phyloP scores from a whole-genome alignment of 2,888 invertebrate genomes.

The Unio pictorum region DNA sequence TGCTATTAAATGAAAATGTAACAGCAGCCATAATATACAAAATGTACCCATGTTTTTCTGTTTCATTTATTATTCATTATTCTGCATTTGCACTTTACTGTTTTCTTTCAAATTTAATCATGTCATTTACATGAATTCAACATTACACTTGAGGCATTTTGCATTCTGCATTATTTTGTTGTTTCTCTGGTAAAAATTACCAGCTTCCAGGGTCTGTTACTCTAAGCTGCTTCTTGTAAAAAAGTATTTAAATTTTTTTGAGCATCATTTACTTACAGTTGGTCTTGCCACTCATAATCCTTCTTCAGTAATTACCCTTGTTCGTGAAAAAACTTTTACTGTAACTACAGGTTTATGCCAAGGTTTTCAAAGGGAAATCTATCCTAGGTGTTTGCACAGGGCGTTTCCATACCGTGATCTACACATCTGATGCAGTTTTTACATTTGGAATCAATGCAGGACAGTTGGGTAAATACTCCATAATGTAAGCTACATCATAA shows the following conservation, averaged over 20 bases:
- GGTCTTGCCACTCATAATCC: too few species aligned
- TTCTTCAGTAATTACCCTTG: too few species aligned
- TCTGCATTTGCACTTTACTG: too few species aligned
- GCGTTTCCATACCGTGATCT: slow-evolving; percentile 81
- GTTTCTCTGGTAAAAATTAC: too few species aligned
- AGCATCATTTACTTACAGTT: background rate
- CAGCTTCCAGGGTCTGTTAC: too few species aligned
- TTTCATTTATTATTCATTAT: background rate
- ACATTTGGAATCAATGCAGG: slow-evolving; percentile 89
- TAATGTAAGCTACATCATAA: too few species aligned
- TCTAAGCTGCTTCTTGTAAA: background rate
- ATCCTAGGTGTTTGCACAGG: slow-evolving; percentile 78
- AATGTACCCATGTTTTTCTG: background rate
- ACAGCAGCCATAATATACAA: background rate
- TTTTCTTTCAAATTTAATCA: too few species aligned
- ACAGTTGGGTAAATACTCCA: slow-evolving; percentile 77
- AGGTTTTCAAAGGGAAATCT: slow-evolving; percentile 59
- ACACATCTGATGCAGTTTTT: slow-evolving; percentile 77
- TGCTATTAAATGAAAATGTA: background rate
- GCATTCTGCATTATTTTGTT: too few species aligned
- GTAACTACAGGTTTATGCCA: slow-evolving; percentile 51
- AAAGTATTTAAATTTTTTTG: background rate
- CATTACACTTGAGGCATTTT: too few species aligned
- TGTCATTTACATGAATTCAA: too few species aligned
- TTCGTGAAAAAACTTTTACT: background rate